A percentile compares a stretch with the other conserved stretches of the same genome.
These are phyloP conservation scores for Chaenocephalus aceratus DNA, from an alignment of 2,113 vertebrate species.

Conservation along the genomic window DNA sequence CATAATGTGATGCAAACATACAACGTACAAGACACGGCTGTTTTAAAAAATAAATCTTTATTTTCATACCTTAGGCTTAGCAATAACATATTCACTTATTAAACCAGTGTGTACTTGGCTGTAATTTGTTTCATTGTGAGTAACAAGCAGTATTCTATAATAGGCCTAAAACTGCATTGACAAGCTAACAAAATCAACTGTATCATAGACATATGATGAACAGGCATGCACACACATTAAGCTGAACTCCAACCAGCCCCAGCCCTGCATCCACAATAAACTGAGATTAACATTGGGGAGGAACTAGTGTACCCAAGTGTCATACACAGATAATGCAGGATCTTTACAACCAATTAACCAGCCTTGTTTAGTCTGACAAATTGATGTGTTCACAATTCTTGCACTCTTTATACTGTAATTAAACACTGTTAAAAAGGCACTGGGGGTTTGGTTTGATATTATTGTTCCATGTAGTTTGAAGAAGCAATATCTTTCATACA, in stretches of 20 bases:
- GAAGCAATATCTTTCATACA: neutral
- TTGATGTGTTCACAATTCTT: neutral
- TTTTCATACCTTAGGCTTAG: conserved; percentile 50
- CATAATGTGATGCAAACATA: neutral
- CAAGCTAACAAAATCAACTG: conserved; percentile 15
- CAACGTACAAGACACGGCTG: neutral
- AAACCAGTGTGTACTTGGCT: conserved; percentile 42
- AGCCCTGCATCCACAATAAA: neutral
- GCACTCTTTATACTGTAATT: neutral
- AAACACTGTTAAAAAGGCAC: conserved; percentile 55
- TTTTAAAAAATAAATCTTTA: conserved; percentile 75
- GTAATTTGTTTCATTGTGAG: conserved; percentile 26
- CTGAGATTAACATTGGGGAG: neutral
- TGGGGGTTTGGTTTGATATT: conserved; percentile 32
- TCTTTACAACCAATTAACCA: conserved; percentile 15
- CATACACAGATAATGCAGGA: neutral
- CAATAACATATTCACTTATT: conserved; percentile 58
- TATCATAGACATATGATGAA: neutral
- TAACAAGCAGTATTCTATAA: conserved; percentile 31
- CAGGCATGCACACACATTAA: conserved; percentile 9
- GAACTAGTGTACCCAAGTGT: conserved; percentile 8
- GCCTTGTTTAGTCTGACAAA: conserved; percentile 13
- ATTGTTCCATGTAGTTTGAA: conserved; percentile 13
- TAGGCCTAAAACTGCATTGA: conserved; percentile 17
- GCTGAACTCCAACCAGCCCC: conserved; percentile 2